phyloP scores from a whole-genome alignment of 2,797 vertebrate genomes.

The Jordanella pulchra region DNA sequence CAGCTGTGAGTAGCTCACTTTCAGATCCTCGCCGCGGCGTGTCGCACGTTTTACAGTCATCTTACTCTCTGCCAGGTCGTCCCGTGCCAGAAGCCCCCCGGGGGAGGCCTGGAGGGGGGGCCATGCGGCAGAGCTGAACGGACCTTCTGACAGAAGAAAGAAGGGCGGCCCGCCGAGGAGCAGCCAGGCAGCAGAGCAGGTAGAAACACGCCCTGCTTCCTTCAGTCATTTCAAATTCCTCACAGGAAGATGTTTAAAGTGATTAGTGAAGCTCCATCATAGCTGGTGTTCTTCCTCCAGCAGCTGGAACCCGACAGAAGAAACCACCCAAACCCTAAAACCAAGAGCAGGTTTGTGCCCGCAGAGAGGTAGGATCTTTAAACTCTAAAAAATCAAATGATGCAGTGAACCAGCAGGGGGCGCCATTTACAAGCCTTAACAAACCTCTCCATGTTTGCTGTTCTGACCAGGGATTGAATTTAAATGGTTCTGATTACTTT shows the following conservation, averaged over 20 bases:
- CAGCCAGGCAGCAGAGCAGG: slow-evolving; percentile 82
- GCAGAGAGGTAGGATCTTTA: slow-evolving; percentile 58
- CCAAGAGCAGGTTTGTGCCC: slow-evolving; percentile 54
- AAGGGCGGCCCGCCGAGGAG: slow-evolving; percentile 74
- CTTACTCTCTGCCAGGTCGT: slow-evolving; percentile 49
- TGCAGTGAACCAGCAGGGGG: too few species aligned
- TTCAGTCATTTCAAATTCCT: too few species aligned
- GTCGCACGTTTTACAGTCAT: not conserved
- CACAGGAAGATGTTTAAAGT: too few species aligned
- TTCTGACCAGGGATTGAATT: too few species aligned
- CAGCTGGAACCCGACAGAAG: slow-evolving; percentile 53
- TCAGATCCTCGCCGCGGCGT: too few species aligned
- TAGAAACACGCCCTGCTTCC: slow-evolving; percentile 30
- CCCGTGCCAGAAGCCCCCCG: slow-evolving; percentile 78
- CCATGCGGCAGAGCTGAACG: slow-evolving; percentile 80
- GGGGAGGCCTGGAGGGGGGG: slow-evolving; percentile 76
- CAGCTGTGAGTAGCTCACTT: slow-evolving; percentile 56
- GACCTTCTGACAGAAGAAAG: slow-evolving; percentile 84
- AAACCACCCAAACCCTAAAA: slow-evolving; percentile 43
- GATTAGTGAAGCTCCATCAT: too few species aligned
- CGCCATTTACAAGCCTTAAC: not conserved
- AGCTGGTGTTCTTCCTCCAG: slow-evolving; percentile 40
- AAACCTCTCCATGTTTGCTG: not conserved
- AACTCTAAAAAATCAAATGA: not conserved
- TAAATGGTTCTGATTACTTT: too few species aligned